Evolutionary conservation across 2,888 invertebrate genomes (phyloP).

Genomic region (Machimus atricapillus): DNA sequence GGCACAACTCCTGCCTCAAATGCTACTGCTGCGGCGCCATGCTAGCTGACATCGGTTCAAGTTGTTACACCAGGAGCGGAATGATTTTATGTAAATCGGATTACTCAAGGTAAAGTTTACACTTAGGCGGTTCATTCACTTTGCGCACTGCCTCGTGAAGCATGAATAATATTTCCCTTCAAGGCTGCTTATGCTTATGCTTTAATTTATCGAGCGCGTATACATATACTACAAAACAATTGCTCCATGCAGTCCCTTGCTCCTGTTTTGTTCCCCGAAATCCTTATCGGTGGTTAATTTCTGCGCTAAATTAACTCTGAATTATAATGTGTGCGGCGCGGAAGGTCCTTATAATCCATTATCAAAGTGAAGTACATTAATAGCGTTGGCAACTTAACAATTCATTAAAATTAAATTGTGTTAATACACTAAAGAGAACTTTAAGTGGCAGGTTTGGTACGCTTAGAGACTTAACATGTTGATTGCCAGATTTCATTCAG

Average conservation of each 20-base stretch:
- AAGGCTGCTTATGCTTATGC: not conserved
- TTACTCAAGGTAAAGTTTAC: conserved; percentile 79
- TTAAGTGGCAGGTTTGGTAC: not conserved
- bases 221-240: not conserved
- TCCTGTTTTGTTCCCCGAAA: not conserved
- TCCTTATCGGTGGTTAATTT: not conserved
- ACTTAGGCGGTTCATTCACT: conserved; percentile 4
- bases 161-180: not conserved
- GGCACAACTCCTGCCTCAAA: conserved; percentile 93
- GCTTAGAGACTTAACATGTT: not conserved
- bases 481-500: too few species aligned
- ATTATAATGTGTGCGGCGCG: not conserved
- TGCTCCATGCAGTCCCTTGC: not conserved
- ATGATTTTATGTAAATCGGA: conserved; percentile 94
- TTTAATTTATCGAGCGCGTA: not conserved
- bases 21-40: conserved; percentile 88
- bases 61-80: conserved; percentile 88
- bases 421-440: not conserved
- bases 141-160: not conserved
- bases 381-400: not conserved
- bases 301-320: not conserved
- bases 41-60: conserved; percentile 85
- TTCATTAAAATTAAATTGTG: not conserved
- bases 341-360: not conserved
- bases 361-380: not conserved